Percentiles rank a stretch among this genome's conserved stretches.
phyloP scores from a whole-genome alignment of 2,888 invertebrate genomes.

The Aricia artaxerxes region DNA sequence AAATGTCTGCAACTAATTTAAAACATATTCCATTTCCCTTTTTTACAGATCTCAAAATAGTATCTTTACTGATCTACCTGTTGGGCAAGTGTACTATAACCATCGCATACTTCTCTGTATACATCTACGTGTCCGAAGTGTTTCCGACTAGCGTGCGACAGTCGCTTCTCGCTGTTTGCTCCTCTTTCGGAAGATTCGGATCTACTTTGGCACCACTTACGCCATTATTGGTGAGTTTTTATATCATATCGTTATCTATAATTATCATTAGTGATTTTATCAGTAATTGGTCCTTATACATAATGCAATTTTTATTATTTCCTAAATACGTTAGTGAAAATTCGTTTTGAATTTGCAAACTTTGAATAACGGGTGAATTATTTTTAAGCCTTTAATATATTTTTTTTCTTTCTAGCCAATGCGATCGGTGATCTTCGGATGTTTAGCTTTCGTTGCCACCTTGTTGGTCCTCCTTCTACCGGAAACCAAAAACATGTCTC shows the following conservation, averaged over 20 bases:
- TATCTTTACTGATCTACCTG: slow-evolving; percentile 78
- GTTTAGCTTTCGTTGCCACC: slow-evolving; percentile 77
- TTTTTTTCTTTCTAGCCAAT: slow-evolving; percentile 40
- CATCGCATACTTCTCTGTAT: slow-evolving; percentile 82
- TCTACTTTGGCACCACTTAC: slow-evolving; percentile 84
- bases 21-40: background rate
- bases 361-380: no score
- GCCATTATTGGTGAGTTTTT: slow-evolving; percentile 78
- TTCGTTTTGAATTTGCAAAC: no score
- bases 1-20: no score
- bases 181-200: slow-evolving; percentile 83
- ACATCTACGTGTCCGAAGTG: slow-evolving; percentile 85
- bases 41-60: slow-evolving; percentile 60
- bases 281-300: no score
- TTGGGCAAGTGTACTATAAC: slow-evolving; percentile 85
- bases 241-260: background rate
- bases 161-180: slow-evolving; percentile 82
- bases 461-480: slow-evolving; percentile 79
- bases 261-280: background rate
- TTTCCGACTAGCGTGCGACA: slow-evolving; percentile 84
- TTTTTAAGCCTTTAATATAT: background rate
- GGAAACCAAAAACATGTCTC: slow-evolving; percentile 80
- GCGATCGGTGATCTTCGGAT: slow-evolving; percentile 76
- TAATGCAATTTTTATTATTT: background rate
- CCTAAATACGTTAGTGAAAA: no score